phyloP scores from a whole-genome alignment of 2,113 vertebrate genomes.

The Rhea americana region DNA sequence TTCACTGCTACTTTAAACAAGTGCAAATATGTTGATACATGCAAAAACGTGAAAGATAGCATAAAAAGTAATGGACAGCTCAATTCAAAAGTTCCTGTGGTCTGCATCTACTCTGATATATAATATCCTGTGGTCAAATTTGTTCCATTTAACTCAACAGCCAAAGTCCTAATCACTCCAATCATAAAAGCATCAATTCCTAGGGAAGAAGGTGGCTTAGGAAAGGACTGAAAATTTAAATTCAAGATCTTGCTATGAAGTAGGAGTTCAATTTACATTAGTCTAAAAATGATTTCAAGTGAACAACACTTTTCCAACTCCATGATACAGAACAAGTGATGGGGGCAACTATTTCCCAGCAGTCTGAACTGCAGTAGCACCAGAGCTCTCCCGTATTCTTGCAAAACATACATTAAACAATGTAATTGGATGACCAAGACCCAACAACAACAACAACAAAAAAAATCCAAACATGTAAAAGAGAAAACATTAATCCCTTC shows the following conservation, averaged over 20 bases:
- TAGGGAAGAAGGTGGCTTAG: not conserved
- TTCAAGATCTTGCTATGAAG: not conserved
- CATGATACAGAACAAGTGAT: not conserved
- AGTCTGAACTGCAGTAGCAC: not conserved
- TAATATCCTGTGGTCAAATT: not conserved
- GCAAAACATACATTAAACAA: slow-evolving; percentile 29
- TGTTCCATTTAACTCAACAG: not conserved
- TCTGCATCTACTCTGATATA: not conserved
- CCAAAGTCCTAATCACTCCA: not conserved
- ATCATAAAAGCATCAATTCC: not conserved
- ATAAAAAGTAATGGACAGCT: not conserved
- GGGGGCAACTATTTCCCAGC: not conserved
- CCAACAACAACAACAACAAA: no score
- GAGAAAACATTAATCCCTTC: slow-evolving; percentile 64
- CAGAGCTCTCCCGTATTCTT: not conserved
- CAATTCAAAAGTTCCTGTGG: not conserved
- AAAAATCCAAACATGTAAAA: slow-evolving; percentile 33
- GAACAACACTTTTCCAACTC: not conserved
- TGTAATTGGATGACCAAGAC: slow-evolving; percentile 55
- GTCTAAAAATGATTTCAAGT: not conserved
- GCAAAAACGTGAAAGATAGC: not conserved
- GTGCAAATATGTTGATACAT: not conserved
- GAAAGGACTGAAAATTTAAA: not conserved
- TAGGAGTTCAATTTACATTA: not conserved
- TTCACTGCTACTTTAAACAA: not conserved